Percentiles rank a stretch among this genome's conserved stretches.
phyloP scores from a whole-genome alignment of 2,113 vertebrate species.

The Solea solea region DNA sequence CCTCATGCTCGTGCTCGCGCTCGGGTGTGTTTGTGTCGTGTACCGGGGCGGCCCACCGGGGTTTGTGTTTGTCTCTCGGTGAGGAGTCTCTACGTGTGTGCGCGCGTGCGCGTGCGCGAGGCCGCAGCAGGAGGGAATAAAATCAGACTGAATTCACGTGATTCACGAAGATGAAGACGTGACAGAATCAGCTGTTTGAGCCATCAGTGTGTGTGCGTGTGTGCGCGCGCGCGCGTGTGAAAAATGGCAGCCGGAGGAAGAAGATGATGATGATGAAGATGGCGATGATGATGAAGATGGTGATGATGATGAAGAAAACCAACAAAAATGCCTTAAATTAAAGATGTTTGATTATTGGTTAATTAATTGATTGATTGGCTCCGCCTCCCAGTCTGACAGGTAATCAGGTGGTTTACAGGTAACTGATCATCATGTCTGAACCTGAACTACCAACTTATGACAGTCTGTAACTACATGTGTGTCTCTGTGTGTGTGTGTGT shows the following conservation, averaged over 20 bases:
- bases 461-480: too few species aligned
- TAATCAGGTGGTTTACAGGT: too few species aligned
- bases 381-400: too few species aligned
- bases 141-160: too few species aligned
- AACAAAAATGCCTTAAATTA: too few species aligned
- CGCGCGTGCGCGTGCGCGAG: neutral
- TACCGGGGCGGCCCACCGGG: neutral
- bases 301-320: neutral
- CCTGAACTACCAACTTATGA: too few species aligned
- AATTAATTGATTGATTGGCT: too few species aligned
- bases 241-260: neutral
- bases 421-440: too few species aligned
- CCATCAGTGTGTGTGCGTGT: neutral
- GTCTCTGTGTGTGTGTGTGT: too few species aligned
- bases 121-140: neutral
- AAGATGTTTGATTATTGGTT: too few species aligned
- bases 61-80: neutral
- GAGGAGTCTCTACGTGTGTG: neutral
- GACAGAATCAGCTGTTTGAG: neutral
- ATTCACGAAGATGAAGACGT: neutral
- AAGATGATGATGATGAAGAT: neutral
- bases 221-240: neutral
- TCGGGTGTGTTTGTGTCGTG: conserved; percentile 2
- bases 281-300: neutral
- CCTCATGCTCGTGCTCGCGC: neutral